Evolutionary conservation across 2,797 vertebrate genomes (phyloP), one percentile per base, ranked within the genome.

Genomic region (Chelmon rostratus): DNA sequence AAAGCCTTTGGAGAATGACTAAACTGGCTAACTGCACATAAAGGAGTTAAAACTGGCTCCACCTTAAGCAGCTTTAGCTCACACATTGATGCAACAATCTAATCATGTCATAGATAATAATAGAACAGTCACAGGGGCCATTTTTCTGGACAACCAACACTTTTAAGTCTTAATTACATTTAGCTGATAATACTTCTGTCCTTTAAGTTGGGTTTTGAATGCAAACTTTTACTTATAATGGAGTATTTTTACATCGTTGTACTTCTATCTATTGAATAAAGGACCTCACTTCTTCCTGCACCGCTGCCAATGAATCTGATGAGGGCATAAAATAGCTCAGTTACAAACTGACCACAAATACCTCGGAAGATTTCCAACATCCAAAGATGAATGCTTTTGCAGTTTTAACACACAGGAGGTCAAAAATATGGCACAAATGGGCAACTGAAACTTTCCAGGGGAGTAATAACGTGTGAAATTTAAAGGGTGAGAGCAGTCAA

Each of bases 391-490:
- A 59, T 59, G 37, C 49, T 75, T 75, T 62, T 50, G 52, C 54
- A 31, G 44, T 47, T 70, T 46, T 52, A 75, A 52, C 42, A 56
- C 52, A 37, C 2, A 23, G 21, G 10, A 31, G 44, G 61, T 70
- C 4, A 61, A 53, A 73, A 56, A 70, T 28, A 53, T 1, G 21
- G 37, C 2, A 12, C 1, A n/a, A 71, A 7, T 44, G 37, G 35
- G 54, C 13, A 37, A 49, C 52, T 59, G 59, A 81, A 49, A 62
- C 31, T 42, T 50, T 84, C 71, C 68, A 80, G 69, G 46, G 9
- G 66, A 77, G 19, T 0, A 2, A 13, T 59, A 63, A 83, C 38
- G 62, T 75, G 23, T 65, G 53, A 61, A 64, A 38, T 37, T 28
- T 42, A 40, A 50, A 74, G 42, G 8, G 8, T 46, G 44, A 68